These are phyloP conservation scores for Sebastes matsubarae DNA, from an alignment of 2,797 vertebrate genomes.

Conservation along the genomic window DNA sequence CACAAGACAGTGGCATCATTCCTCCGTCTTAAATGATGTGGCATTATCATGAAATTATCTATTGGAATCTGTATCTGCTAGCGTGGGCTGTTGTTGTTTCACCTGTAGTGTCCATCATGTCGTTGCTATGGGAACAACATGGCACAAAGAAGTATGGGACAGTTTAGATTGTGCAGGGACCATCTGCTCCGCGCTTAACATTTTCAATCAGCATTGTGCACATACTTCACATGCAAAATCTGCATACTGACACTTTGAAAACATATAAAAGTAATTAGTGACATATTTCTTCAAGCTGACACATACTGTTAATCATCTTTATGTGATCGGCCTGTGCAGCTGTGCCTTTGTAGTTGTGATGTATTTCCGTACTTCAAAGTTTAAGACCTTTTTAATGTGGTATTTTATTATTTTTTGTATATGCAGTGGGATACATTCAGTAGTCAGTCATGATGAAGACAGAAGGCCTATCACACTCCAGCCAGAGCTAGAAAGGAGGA, in stretches of 20 bases:
- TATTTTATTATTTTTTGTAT: neutral
- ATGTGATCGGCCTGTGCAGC: conserved; percentile 2
- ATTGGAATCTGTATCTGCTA: neutral
- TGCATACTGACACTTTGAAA: conserved; percentile 20
- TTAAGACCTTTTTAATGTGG: conserved; percentile 29
- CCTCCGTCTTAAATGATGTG: neutral
- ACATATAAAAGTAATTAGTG: conserved; percentile 25
- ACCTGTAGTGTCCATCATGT: neutral
- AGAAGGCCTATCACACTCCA: neutral
- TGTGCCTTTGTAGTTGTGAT: conserved; percentile 34
- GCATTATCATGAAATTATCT: neutral
- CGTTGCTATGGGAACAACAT: conserved; percentile 2
- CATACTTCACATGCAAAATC: neutral
- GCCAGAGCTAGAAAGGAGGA: conserved; percentile 2
- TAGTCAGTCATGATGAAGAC: conserved; percentile 9
- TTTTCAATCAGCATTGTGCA: neutral
- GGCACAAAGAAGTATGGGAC: neutral
- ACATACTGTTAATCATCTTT: conserved; percentile 28
- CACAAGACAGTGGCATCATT: too few relatives aligned
- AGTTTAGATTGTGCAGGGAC: conserved; percentile 5
- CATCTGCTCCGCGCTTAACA: conserved; percentile 5
- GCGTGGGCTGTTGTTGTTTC: neutral
- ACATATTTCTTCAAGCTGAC: conserved; percentile 26
- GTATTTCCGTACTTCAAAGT: conserved; percentile 22
- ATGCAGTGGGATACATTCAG: neutral